Evolutionary conservation across 92 coral and sea anemone genomes (phyloP).

Genomic region (Siderastrea radians): DNA sequence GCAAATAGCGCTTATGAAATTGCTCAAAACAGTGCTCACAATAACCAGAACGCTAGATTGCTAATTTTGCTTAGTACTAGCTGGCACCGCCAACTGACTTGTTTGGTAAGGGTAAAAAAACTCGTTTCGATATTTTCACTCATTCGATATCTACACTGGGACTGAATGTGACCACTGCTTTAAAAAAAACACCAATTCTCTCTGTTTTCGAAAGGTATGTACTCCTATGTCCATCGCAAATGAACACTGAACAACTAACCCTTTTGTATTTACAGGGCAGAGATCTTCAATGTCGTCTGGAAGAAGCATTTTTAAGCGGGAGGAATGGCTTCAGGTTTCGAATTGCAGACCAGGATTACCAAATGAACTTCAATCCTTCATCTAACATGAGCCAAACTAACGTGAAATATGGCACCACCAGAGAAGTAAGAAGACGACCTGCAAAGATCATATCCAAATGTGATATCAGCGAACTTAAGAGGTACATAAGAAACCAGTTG

Average conservation of each 20-base stretch:
- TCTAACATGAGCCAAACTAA: slow-evolving; percentile 14
- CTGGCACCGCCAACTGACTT: too few species aligned
- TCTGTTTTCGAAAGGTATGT: too few species aligned
- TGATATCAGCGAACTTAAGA: not conserved
- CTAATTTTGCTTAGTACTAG: too few species aligned
- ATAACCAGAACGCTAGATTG: too few species aligned
- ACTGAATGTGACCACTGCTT: too few species aligned
- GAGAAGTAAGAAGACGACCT: slow-evolving; percentile 11
- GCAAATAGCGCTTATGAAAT: too few species aligned
- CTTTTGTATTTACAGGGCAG: not conserved
- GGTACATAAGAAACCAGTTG: not conserved
- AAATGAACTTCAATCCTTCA: not conserved
- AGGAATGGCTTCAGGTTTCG: not conserved
- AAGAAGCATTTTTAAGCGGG: not conserved
- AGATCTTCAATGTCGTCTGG: not conserved
- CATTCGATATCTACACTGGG: too few species aligned
- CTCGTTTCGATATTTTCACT: too few species aligned
- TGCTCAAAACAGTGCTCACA: too few species aligned
- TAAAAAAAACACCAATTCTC: too few species aligned
- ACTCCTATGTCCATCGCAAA: too few species aligned
- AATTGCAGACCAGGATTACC: slow-evolving; percentile 18
- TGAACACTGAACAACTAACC: not conserved
- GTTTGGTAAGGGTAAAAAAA: too few species aligned
- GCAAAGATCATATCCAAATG: not conserved
- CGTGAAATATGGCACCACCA: slow-evolving; percentile 12